Evolutionary conservation across 2,888 invertebrate genomes (phyloP), one percentile per base, ranked within the genome.

Genomic region (Malthinus seriepunctatus): DNA sequence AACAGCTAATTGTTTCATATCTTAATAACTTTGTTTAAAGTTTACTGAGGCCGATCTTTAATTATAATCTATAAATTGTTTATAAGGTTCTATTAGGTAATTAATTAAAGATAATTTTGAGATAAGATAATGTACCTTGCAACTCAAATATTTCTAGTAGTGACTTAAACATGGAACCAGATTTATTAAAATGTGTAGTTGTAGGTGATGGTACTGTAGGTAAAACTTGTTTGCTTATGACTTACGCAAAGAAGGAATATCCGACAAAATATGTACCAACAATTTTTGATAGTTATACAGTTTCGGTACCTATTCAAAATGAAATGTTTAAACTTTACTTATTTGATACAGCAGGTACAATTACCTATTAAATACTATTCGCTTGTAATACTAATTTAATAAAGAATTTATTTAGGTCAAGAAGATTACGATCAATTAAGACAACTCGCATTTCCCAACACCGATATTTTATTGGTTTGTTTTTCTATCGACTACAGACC

Each of bases 401-500:
- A 23, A 23, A 23, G 23, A 2, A 5, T 23, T 23, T 23, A 23
- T 77, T 50, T 78, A 91, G 93, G 94, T 79, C 93, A 93, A 81
- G 97, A 98, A 84, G 97, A 97, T 84, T 99, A 98, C 76, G 98
- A 98, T 83, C 87, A 97, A 76, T 85, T 97, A 73, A 86, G 97
- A 76, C 97, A 97, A 37, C 83, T 98, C 67, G 95, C 95, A 78
- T 98, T 98, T 84, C 97, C 97, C 68, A 97, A 98, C 81, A 98
- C 98, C 51, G 98, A 98, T 82, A 97, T 98, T 64, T 98, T 98
- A 83, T 89, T 99, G 71, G 97, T 99, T 65, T 98, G 98, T 84
- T 98, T 98, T 80, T 97, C 97, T 72, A 97, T 98, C 70, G 97
- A 98, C 62, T 96, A 96, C 71, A 98, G 97, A 65, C 96, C 97